Conservation (phyloP, 2,113 vertebrate genomes). For the Nothoprocta perdicaria region DNA sequence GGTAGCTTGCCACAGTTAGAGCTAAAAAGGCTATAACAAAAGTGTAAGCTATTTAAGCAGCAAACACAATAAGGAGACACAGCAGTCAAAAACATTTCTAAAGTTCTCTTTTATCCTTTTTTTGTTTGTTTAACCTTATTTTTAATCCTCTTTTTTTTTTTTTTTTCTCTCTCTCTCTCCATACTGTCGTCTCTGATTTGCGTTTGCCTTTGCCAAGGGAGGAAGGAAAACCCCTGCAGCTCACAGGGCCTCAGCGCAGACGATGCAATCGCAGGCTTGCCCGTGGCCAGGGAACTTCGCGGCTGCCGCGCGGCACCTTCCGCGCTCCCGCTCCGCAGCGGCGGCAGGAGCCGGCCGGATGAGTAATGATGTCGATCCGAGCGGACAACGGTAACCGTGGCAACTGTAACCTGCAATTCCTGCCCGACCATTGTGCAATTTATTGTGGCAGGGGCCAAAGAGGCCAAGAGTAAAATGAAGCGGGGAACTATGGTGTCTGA, state of each 20-base stretch:
- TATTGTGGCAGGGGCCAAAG: slow-evolving; percentile 80
- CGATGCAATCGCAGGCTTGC: background rate
- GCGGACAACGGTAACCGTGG: slow-evolving; percentile 83
- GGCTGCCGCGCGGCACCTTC: background rate
- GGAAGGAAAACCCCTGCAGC: background rate
- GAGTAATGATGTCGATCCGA: slow-evolving; percentile 76
- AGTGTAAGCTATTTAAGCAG: background rate
- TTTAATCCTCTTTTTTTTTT: no score
- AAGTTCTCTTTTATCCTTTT: background rate
- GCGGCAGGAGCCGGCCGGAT: slow-evolving; percentile 46
- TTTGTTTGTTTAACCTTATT: no score
- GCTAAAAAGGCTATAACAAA: background rate
- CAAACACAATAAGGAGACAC: background rate
- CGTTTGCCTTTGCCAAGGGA: background rate
- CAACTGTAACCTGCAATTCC: slow-evolving; percentile 84
- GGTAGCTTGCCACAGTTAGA: background rate
- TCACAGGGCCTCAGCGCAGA: background rate
- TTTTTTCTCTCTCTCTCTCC: background rate
- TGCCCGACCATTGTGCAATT: slow-evolving; percentile 73
- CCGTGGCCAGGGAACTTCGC: background rate
- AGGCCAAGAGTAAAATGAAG: slow-evolving; percentile 80
- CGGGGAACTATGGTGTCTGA: slow-evolving; percentile 77
- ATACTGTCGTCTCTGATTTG: background rate
- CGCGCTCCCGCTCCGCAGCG: background rate
- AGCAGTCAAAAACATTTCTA: background rate